Conservation (phyloP, 1,140 invertebrate species). For the Nylanderia fulva region DNA sequence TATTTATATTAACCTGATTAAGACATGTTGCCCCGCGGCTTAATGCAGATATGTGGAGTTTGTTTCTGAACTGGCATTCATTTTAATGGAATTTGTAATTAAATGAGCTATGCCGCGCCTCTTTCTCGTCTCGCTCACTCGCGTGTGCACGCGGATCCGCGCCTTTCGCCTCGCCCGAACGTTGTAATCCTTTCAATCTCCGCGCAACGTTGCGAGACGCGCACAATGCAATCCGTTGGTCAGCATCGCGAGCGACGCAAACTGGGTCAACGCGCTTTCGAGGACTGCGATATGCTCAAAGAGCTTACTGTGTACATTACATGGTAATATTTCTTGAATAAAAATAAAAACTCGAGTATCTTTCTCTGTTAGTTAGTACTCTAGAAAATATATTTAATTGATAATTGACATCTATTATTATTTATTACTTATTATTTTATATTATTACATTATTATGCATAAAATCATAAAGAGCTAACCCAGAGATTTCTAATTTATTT, state of each 20-base stretch:
- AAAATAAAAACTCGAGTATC: neutral
- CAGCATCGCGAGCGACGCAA: neutral
- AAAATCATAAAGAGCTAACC: too few relatives aligned
- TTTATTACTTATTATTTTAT: too few relatives aligned
- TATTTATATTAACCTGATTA: conserved; percentile 87
- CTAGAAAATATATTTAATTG: too few relatives aligned
- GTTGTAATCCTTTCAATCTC: conserved; percentile 52
- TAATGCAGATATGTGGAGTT: conserved; percentile 86
- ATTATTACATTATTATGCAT: neutral
- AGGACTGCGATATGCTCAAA: neutral
- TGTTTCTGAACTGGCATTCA: conserved; percentile 86
- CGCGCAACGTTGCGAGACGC: neutral
- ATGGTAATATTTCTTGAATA: neutral
- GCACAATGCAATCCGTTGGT: conserved; percentile 15
- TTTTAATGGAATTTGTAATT: conserved; percentile 86
- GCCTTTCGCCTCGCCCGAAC: neutral
- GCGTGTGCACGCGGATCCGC: conserved; percentile 30
- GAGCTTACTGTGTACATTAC: neutral
- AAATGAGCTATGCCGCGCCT: conserved; percentile 82
- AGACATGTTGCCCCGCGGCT: conserved; percentile 84
- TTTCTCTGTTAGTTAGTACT: too few relatives aligned
- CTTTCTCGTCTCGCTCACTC: conserved; percentile 69
- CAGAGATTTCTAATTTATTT: too few relatives aligned
- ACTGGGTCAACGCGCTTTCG: conserved; percentile 36
- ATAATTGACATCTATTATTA: too few relatives aligned